Conservation (phyloP, 2,113 vertebrate genomes). For the Orycteropus afer region DNA sequence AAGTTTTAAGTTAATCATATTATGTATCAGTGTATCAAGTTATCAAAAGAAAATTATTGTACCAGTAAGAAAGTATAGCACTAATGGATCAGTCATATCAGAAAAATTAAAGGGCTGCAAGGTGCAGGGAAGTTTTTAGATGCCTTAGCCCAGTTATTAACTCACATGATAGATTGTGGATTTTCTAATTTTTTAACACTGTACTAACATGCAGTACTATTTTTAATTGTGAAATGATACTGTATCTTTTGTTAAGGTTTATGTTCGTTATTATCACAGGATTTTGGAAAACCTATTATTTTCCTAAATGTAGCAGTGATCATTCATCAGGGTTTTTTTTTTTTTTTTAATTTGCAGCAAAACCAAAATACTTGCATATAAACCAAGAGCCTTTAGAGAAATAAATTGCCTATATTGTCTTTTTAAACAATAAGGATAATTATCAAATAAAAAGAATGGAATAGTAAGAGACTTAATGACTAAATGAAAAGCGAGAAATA, state of each 20-base stretch:
- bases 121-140: neutral
- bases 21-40: slow-evolving; percentile 4
- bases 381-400: slow-evolving; percentile 72
- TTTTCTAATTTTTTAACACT: slow-evolving; percentile 64
- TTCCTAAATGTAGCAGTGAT: slow-evolving; percentile 65
- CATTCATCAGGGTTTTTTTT: slow-evolving; percentile 61
- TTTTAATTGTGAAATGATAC: slow-evolving; percentile 72
- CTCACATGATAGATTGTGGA: neutral
- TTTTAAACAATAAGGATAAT: slow-evolving; percentile 69
- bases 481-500: slow-evolving; percentile 71
- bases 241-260: slow-evolving; percentile 73
- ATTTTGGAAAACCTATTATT: slow-evolving; percentile 66
- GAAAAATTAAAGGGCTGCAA: slow-evolving; percentile 48
- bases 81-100: neutral
- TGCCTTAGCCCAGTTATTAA: slow-evolving; percentile 34
- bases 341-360: slow-evolving; percentile 62
- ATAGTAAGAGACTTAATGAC: slow-evolving; percentile 65
- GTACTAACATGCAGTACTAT: slow-evolving; percentile 46
- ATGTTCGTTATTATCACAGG: slow-evolving; percentile 64
- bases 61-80: slow-evolving; percentile 21
- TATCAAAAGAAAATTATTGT: slow-evolving; percentile 47
- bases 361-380: slow-evolving; percentile 24
- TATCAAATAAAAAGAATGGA: slow-evolving; percentile 76
- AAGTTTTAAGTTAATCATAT: slow-evolving; percentile 46
- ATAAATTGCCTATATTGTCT: slow-evolving; percentile 73